Percentiles rank a stretch among this genome's conserved stretches.
Conservation (phyloP, 2,888 invertebrate genomes). For the Chalcosyrphus nemorum region DNA sequence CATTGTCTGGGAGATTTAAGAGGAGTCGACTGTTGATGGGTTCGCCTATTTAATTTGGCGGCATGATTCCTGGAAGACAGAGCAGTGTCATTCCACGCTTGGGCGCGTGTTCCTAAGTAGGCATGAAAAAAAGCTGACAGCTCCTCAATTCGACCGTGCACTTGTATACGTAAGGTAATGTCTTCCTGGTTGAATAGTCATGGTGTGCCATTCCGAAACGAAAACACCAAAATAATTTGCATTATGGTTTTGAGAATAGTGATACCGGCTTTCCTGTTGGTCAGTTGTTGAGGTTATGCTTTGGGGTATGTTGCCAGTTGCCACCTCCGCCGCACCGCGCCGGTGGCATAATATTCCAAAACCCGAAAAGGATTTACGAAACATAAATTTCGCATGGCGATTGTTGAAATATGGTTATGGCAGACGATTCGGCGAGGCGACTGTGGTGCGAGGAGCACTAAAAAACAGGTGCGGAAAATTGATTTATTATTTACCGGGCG, state of each 20-base stretch:
- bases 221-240: slow-evolving; percentile 12
- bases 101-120: slow-evolving; percentile 59
- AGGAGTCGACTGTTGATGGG: slow-evolving; percentile 38
- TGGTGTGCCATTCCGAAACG: not conserved
- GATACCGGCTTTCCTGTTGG: slow-evolving; percentile 13
- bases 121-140: slow-evolving; percentile 65
- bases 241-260: slow-evolving; percentile 21
- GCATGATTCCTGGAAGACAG: slow-evolving; percentile 69
- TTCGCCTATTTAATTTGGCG: slow-evolving; percentile 67
- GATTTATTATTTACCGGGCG: slow-evolving; percentile 48
- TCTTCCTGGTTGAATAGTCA: slow-evolving; percentile 68
- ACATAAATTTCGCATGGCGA: slow-evolving; percentile 53
- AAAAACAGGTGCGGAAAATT: slow-evolving; percentile 62
- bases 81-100: slow-evolving; percentile 26
- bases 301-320: slow-evolving; percentile 42
- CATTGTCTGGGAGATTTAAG: slow-evolving; percentile 41
- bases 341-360: slow-evolving; percentile 39
- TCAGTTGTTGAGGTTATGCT: slow-evolving; percentile 62
- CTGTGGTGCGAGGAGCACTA: slow-evolving; percentile 19
- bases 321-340: slow-evolving; percentile 32
- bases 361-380: slow-evolving; percentile 57
- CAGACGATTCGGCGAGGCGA: slow-evolving; percentile 19
- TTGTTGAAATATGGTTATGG: slow-evolving; percentile 56
- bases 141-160: slow-evolving; percentile 57
- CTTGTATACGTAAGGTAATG: slow-evolving; percentile 46